Evolutionary conservation across 1,140 invertebrate species (phyloP).

Genomic region (Magallana ariakensis): DNA sequence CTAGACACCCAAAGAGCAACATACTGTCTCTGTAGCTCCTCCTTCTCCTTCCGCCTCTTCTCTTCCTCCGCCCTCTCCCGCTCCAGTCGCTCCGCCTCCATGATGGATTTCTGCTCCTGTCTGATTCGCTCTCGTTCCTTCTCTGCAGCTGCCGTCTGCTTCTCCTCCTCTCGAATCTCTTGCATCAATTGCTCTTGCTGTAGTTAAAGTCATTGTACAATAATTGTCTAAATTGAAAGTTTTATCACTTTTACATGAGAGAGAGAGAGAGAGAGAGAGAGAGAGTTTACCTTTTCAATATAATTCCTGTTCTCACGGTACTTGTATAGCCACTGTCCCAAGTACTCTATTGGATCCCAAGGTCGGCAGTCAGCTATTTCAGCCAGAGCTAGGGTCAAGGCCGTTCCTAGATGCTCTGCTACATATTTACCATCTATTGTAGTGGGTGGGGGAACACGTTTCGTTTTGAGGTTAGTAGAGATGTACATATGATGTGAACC

Average conservation of each 20-base stretch:
- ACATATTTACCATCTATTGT: slow-evolving; percentile 73
- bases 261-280: background rate
- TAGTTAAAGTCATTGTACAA: slow-evolving; percentile 11
- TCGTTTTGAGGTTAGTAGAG: slow-evolving; percentile 50
- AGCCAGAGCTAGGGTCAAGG: slow-evolving; percentile 72
- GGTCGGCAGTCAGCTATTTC: slow-evolving; percentile 73
- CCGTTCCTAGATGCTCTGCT: slow-evolving; percentile 69
- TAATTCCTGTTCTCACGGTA: slow-evolving; percentile 67
- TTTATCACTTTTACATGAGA: background rate
- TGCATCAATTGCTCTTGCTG: slow-evolving; percentile 64
- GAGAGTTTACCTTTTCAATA: slow-evolving; percentile 59
- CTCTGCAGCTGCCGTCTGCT: slow-evolving; percentile 52
- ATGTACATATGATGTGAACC: slow-evolving; percentile 61
- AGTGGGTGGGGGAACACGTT: slow-evolving; percentile 63
- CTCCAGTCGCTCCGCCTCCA: slow-evolving; percentile 61
- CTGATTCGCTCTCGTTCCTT: slow-evolving; percentile 55
- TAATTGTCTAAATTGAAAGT: background rate
- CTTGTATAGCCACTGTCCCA: slow-evolving; percentile 74
- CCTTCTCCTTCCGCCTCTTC: slow-evolving; percentile 65
- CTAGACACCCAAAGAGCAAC: too few species aligned
- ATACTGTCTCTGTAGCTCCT: slow-evolving; percentile 69
- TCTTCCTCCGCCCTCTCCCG: slow-evolving; percentile 64
- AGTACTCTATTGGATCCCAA: slow-evolving; percentile 75
- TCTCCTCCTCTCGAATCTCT: slow-evolving; percentile 59
- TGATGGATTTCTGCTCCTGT: slow-evolving; percentile 55